Evolutionary conservation across 2,797 vertebrate genomes (phyloP).

Genomic region (Megalops cyprinoides): DNA sequence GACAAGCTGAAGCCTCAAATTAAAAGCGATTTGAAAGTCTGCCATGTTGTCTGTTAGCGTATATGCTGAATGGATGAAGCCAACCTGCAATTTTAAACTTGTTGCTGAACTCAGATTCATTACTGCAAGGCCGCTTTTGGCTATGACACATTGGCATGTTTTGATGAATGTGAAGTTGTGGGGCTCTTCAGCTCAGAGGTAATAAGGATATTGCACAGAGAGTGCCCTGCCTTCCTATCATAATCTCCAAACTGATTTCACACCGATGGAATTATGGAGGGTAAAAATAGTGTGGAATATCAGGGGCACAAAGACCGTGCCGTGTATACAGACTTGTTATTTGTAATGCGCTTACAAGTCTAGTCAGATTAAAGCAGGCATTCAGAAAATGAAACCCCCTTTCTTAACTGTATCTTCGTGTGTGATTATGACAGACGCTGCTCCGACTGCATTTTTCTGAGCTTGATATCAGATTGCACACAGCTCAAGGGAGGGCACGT

Average conservation of each 20-base stretch:
- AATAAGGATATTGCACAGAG: neutral
- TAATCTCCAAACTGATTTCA: neutral
- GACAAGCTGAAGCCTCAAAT: neutral
- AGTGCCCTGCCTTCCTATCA: neutral
- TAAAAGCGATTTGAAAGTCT: neutral
- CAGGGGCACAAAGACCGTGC: neutral
- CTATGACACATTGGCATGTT: neutral
- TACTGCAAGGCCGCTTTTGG: neutral
- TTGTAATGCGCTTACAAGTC: too few species aligned
- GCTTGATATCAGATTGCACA: neutral
- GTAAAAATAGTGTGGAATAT: neutral
- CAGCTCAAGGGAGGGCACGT: neutral
- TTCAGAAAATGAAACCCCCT: neutral
- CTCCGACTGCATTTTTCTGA: neutral
- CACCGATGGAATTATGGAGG: neutral
- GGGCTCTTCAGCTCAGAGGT: too few species aligned
- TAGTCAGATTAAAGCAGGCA: neutral
- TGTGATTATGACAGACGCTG: neutral
- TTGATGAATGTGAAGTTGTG: neutral
- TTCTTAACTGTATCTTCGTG: neutral
- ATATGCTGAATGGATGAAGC: neutral
- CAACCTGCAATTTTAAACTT: slow-evolving; percentile 24
- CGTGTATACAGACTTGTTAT: neutral
- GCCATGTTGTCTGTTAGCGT: neutral
- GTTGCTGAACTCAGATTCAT: slow-evolving; percentile 11